Evolutionary conservation across 2,888 invertebrate species (phyloP).

Genomic region (Sminthurinus aureus): DNA sequence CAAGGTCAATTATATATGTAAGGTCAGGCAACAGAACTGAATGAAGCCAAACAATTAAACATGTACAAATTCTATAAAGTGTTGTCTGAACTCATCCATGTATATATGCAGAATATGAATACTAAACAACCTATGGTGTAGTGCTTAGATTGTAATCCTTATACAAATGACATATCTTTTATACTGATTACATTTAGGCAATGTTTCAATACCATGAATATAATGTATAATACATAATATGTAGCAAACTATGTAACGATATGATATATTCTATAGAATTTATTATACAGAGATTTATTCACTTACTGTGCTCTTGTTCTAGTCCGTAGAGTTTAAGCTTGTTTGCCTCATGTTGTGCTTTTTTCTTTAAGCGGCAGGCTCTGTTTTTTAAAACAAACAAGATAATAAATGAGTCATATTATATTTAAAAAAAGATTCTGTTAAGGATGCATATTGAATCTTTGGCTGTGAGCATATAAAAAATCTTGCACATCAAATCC

Average conservation of each 20-base stretch:
- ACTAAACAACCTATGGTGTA: too few species aligned
- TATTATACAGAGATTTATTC: too few species aligned
- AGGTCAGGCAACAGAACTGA: neutral
- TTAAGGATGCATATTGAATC: neutral
- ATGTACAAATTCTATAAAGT: conserved; percentile 57
- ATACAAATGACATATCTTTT: too few species aligned
- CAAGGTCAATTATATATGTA: conserved; percentile 9
- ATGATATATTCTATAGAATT: too few species aligned
- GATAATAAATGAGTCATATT: conserved; percentile 3
- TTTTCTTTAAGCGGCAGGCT: conserved; percentile 96
- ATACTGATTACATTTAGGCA: too few species aligned
- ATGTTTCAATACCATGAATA: too few species aligned
- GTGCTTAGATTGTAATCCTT: too few species aligned
- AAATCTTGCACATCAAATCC: too few species aligned
- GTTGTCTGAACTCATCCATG: too few species aligned
- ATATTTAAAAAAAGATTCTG: neutral
- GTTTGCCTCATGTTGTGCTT: conserved; percentile 98
- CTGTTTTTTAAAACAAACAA: conserved; percentile 65
- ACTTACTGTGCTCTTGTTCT: conserved; percentile 93
- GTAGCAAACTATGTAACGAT: neutral
- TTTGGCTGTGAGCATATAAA: too few species aligned
- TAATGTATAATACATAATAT: neutral
- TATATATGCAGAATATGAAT: too few species aligned
- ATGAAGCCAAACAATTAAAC: conserved; percentile 8
- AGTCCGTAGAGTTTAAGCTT: conserved; percentile 94